phyloP scores from a whole-genome alignment of 1,140 invertebrate genomes.

The Pseudomyrmex concolor region DNA sequence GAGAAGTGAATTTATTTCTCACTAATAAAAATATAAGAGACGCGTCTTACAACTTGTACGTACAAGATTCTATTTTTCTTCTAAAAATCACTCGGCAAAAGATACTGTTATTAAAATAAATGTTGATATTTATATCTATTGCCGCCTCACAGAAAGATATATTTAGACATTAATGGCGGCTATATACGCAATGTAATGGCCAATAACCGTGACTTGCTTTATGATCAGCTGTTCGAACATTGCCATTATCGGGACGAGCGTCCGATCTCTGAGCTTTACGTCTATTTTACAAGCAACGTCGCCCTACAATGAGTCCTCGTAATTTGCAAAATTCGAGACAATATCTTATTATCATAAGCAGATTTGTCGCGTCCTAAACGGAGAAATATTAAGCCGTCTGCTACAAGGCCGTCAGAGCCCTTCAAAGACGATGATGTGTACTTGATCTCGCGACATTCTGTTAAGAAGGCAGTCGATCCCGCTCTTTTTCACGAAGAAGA shows the following conservation, averaged over 20 bases:
- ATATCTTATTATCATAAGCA: conserved; percentile 47
- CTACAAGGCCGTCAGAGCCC: not conserved
- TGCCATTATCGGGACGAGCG: not conserved
- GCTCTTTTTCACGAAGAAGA: not conserved
- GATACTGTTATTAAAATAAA: not conserved
- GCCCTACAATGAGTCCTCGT: not conserved
- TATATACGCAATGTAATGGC: not conserved
- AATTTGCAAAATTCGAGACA: conserved; percentile 36
- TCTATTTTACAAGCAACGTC: conserved; percentile 7
- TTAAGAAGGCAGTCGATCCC: conserved; percentile 16
- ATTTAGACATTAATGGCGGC: not conserved
- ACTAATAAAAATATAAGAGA: too few relatives aligned
- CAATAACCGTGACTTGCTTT: not conserved
- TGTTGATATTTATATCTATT: not conserved
- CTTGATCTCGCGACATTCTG: conserved; percentile 50
- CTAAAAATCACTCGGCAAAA: not conserved
- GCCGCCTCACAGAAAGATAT: not conserved
- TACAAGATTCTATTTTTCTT: not conserved
- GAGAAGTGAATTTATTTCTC: too few relatives aligned
- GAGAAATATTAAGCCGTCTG: not conserved
- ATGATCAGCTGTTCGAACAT: not conserved
- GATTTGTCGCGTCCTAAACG: conserved; percentile 40
- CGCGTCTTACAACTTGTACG: too few relatives aligned
- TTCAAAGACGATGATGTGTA: conserved; percentile 14
- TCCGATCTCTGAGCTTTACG: not conserved